phyloP scores from a whole-genome alignment of 2,888 invertebrate species.

The Polietes domitor region DNA sequence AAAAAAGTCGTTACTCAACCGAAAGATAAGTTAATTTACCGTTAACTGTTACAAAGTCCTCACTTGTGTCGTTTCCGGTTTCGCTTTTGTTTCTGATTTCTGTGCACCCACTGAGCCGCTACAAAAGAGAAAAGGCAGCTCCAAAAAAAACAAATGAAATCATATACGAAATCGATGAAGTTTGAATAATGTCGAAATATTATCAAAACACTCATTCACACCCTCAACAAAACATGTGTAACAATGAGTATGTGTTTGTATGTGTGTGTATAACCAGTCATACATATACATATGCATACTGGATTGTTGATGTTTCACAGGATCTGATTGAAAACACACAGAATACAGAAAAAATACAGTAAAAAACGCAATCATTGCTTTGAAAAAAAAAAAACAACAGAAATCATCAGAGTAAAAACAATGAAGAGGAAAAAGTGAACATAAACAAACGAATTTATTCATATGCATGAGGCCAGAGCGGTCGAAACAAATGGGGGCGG shows the following conservation, averaged over 20 bases:
- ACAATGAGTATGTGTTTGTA: neutral
- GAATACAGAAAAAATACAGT: neutral
- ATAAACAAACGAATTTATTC: conserved; percentile 26
- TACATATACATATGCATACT: neutral
- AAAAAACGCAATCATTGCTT: conserved; percentile 8
- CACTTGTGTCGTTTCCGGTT: neutral
- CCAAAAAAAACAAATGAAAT: neutral
- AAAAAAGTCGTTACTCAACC: neutral
- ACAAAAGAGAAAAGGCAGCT: neutral
- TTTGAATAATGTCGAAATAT: conserved; percentile 32
- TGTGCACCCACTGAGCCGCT: too few species aligned
- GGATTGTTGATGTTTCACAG: neutral
- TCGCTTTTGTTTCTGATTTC: neutral
- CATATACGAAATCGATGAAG: conserved; percentile 1
- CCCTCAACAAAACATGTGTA: conserved; percentile 38
- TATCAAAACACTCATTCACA: conserved; percentile 31
- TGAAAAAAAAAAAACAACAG: conserved; percentile 13
- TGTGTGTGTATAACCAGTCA: too few species aligned
- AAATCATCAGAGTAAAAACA: neutral
- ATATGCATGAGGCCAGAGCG: neutral
- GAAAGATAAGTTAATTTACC: conserved; percentile 28
- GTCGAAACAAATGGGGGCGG: neutral
- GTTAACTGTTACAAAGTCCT: conserved; percentile 3
- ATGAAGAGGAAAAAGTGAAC: conserved; percentile 31
- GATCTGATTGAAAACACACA: conserved; percentile 10